Evolutionary conservation across 1,140 invertebrate genomes (phyloP).

Genomic region (Charaxes varanes): DNA sequence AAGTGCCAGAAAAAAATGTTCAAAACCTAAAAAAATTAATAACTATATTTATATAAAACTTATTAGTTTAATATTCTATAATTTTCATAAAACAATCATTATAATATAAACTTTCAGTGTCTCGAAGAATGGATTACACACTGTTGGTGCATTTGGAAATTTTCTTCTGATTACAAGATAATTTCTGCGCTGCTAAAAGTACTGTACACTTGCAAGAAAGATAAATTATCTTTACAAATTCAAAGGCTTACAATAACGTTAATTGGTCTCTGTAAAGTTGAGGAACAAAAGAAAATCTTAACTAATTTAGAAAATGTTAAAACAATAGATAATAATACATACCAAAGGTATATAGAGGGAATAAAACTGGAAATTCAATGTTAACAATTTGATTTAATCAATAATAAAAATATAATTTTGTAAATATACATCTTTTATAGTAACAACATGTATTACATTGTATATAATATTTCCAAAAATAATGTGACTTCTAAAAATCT

Average conservation of each 20-base stretch:
- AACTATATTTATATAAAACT: too few relatives aligned
- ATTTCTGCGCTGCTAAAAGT: constrained; percentile 44
- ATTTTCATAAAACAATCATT: constrained; percentile 4
- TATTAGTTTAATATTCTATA: constrained; percentile 7
- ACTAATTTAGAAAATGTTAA: constrained; percentile 12
- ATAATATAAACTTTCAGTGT: constrained; percentile 34
- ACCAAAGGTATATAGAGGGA: constrained; percentile 5
- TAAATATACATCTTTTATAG: neutral
- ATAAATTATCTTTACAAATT: constrained; percentile 21
- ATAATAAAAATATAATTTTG: neutral
- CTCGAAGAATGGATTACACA: constrained; percentile 47
- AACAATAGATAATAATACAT: constrained; percentile 7
- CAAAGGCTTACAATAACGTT: constrained; percentile 39
- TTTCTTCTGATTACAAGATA: constrained; percentile 35
- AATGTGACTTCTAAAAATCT: too few relatives aligned
- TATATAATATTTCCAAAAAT: too few relatives aligned
- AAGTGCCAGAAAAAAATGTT: neutral
- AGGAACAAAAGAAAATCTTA: constrained; percentile 33
- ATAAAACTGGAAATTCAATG: constrained; percentile 13
- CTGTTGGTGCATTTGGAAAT: constrained; percentile 53
- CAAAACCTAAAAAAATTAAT: constrained; percentile 1
- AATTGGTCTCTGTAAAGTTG: constrained; percentile 29
- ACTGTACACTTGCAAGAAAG: constrained; percentile 32
- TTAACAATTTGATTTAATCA: constrained; percentile 6
- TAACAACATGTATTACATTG: too few relatives aligned